Evolutionary conservation across 2,888 invertebrate genomes (phyloP).

Genomic region (Ectemnius lituratus): DNA sequence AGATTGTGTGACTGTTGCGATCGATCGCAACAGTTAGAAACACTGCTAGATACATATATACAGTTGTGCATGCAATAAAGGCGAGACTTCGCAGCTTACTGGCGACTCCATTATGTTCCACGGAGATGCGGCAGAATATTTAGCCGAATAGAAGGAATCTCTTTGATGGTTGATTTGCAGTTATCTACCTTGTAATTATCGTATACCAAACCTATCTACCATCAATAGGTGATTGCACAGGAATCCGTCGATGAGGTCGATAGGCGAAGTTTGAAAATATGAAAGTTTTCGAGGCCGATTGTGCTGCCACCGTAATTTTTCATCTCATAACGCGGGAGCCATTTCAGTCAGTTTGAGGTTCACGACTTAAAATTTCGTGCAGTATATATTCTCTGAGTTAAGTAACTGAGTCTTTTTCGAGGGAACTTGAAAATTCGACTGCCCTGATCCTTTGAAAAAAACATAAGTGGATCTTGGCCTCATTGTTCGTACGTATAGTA

Average conservation of each 20-base stretch:
- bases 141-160: neutral
- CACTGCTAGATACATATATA: slow-evolving; percentile 34
- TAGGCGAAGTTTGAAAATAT: slow-evolving; percentile 47
- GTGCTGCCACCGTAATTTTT: slow-evolving; percentile 43
- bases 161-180: neutral
- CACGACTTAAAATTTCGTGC: slow-evolving; percentile 16
- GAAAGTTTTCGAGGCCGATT: slow-evolving; percentile 33
- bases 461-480: no score
- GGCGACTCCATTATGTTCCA: slow-evolving; percentile 37
- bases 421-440: neutral
- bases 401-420: neutral
- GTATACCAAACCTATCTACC: neutral
- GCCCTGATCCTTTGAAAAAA: no score
- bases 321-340: slow-evolving; percentile 46
- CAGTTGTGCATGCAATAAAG: slow-evolving; percentile 21
- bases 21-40: slow-evolving; percentile 52
- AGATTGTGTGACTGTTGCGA: slow-evolving; percentile 56
- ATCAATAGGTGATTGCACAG: slow-evolving; percentile 19
- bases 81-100: slow-evolving; percentile 29
- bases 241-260: slow-evolving; percentile 53
- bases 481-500: no score
- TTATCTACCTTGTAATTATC: neutral
- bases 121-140: slow-evolving; percentile 10
- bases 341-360: slow-evolving; percentile 11
- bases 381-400: neutral